Base-by-base conservation (phyloP, 2,888 invertebrate genomes). In the Lithophane ornitopus region DNA sequence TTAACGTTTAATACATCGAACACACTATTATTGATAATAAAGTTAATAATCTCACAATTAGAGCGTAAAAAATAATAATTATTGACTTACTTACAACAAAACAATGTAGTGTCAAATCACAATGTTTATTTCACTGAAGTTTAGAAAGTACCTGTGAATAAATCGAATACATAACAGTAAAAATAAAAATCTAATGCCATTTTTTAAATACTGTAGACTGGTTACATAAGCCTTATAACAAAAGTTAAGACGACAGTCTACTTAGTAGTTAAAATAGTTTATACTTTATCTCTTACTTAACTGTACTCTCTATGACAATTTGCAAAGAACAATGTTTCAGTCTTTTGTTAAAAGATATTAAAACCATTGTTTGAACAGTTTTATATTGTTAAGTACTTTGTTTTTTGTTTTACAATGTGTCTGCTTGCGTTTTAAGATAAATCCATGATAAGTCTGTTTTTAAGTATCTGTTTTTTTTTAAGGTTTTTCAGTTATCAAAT, bases 261-360 rank as follows among this genome's bases (percentile, higher is more conserved):
- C 71, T 74, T 69, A 74, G 14, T n/a, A 67, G 46, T 72, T 73
- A 70, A 69, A 80, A 74, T 72, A 76, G 73, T 76, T 80, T 67
- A 74, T 72, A 76, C 71, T 76, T 80, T 67, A 70, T 78, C 68
- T 79, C 49, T 56, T 49, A 73, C 71, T 56, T 81, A 81, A 87
- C 83, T 70, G 81, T 87, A 66, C 39, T 81, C 83, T 74, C 56
- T n/a, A 49, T 68, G 83, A 85, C 76, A 80, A 77, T 80, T 73
- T 80, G 44, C 54, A 69, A 68, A 74, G 77, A 74, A 74, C 65
- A 70, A 69, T 72, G 70, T 70, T 76, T 61, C 59, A 66, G 22
- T 71, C 74, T 84, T 80, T 82, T 84, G 75, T 82, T 39, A 69
- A 46, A 73, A 84, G 61, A 68, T 72, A 70, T 73, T 80, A 74